Evolutionary conservation across 2,797 vertebrate species (phyloP).

Genomic region (Melanotaenia boesemani): DNA sequence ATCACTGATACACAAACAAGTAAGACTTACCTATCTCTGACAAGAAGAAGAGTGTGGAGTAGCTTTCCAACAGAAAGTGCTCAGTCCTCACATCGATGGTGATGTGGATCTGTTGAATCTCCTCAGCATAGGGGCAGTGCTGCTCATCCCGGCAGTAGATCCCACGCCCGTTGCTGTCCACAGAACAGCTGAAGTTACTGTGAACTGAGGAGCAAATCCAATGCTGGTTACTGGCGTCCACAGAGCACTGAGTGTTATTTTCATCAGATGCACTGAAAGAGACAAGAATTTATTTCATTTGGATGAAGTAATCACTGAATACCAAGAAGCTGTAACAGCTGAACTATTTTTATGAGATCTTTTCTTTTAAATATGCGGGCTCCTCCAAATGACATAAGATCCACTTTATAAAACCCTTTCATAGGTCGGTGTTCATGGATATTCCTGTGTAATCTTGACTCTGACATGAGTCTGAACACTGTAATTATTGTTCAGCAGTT

Average conservation of each 20-base stretch:
- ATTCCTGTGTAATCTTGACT: constrained; percentile 17
- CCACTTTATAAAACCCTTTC: constrained; percentile 6
- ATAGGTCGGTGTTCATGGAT: constrained; percentile 10
- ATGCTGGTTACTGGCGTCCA: constrained; percentile 17
- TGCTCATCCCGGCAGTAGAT: constrained; percentile 71
- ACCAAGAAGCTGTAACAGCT: not conserved
- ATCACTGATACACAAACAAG: not conserved
- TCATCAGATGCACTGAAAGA: constrained; percentile 27
- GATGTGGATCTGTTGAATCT: constrained; percentile 64
- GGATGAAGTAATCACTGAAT: not conserved
- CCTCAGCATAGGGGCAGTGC: constrained; percentile 78
- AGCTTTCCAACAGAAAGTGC: constrained; percentile 74
- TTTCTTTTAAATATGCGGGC: not conserved
- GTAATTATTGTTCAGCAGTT: constrained; percentile 31
- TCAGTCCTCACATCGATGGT: constrained; percentile 62
- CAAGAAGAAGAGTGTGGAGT: constrained; percentile 70
- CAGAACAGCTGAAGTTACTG: constrained; percentile 69
- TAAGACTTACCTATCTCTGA: constrained; percentile 77
- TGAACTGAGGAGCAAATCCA: constrained; percentile 66
- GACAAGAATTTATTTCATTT: not conserved
- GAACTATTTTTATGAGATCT: not conserved
- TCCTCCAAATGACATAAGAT: constrained; percentile 1
- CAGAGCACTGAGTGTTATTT: constrained; percentile 23
- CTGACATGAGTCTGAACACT: constrained; percentile 23
- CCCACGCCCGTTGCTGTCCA: constrained; percentile 47